These are phyloP conservation scores for Apaloderma vittatum DNA, from an alignment of 2,113 vertebrate genomes.

Conservation along the genomic window DNA sequence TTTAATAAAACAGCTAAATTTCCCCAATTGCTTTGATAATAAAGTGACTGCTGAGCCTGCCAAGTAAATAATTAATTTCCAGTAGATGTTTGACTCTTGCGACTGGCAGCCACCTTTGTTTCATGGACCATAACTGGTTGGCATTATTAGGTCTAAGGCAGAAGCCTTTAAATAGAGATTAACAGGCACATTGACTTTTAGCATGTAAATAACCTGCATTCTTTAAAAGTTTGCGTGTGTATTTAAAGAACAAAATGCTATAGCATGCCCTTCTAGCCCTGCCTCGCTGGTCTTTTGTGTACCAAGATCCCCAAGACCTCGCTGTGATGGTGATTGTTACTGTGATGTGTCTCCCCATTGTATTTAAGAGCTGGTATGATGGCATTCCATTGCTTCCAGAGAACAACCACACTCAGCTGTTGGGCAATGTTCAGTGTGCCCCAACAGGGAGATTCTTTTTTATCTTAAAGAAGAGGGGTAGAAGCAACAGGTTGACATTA, in stretches of 20 bases:
- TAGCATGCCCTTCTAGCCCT: not conserved
- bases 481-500: not conserved
- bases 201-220: not conserved
- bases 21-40: slow-evolving; percentile 4
- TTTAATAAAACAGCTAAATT: slow-evolving; percentile 48
- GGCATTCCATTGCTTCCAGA: not conserved
- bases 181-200: not conserved
- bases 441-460: not conserved
- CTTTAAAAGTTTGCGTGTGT: not conserved
- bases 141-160: not conserved
- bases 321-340: accelerated
- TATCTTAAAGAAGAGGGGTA: not conserved
- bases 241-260: not conserved
- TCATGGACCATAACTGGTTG: not conserved
- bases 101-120: slow-evolving; percentile 34
- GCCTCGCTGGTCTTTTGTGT: not conserved
- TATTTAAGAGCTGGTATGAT: not conserved
- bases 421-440: not conserved
- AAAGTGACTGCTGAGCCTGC: slow-evolving; percentile 2
- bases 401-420: not conserved
- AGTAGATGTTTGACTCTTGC: not conserved
- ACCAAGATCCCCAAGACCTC: not conserved
- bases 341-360: accelerated
- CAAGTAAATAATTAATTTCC: slow-evolving; percentile 58
- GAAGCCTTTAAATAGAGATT: slow-evolving; percentile 19